Evolutionary conservation across 2,888 invertebrate genomes (phyloP).

Genomic region (Monochamus alternatus): DNA sequence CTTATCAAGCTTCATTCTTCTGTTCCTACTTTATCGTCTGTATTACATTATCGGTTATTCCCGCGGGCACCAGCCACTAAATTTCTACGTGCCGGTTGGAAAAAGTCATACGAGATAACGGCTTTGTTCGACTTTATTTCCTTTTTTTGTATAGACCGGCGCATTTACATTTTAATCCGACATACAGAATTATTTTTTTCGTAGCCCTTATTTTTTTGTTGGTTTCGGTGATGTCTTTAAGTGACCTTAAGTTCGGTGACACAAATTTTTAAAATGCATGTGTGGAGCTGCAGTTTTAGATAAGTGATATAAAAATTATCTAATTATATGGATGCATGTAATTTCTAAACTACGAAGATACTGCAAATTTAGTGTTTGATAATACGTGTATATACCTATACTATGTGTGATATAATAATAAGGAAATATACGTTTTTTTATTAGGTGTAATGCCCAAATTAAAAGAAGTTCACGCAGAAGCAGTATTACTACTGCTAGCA

Average conservation of each 20-base stretch:
- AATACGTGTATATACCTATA: too few species aligned
- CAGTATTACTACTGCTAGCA: too few species aligned
- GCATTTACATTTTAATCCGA: constrained; percentile 11
- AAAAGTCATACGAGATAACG: constrained; percentile 18
- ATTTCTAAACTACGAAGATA: too few species aligned
- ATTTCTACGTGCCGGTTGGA: constrained; percentile 22
- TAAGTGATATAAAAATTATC: neutral
- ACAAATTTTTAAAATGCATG: neutral
- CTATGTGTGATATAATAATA: too few species aligned
- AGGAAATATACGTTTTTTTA: too few species aligned
- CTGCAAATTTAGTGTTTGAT: too few species aligned
- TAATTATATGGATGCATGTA: too few species aligned
- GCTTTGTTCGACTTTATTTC: constrained; percentile 13
- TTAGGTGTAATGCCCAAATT: too few species aligned
- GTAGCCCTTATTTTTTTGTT: constrained; percentile 1
- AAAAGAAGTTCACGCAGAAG: too few species aligned
- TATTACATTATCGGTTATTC: constrained; percentile 25
- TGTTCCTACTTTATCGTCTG: constrained; percentile 23
- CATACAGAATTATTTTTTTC: neutral
- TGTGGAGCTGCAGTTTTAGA: neutral
- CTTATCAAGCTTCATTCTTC: constrained; percentile 21
- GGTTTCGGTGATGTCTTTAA: neutral
- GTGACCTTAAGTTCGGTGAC: neutral
- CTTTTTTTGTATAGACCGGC: neutral
- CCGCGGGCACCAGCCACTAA: constrained; percentile 5